phyloP scores from a whole-genome alignment of 2,797 vertebrate species.

The Acipenser ruthenus region DNA sequence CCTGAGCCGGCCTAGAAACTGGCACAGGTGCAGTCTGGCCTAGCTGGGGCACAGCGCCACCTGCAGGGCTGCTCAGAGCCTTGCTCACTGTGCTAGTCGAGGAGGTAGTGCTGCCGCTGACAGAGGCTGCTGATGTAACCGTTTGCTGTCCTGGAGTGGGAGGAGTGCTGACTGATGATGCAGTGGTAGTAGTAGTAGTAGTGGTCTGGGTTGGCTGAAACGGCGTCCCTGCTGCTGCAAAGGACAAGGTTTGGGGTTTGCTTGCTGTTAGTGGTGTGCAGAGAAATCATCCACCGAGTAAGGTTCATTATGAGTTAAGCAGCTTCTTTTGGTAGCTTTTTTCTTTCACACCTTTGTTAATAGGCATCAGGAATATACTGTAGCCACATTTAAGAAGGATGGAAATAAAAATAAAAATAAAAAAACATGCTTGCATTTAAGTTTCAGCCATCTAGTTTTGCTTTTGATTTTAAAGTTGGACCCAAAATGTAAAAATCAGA shows the following conservation, averaged over 20 bases:
- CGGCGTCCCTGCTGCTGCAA: conserved; percentile 72
- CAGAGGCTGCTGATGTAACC: conserved; percentile 56
- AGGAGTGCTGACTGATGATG: conserved; percentile 50
- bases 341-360: neutral
- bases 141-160: conserved; percentile 69
- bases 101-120: conserved; percentile 42
- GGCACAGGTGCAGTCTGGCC: conserved; percentile 58
- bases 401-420: neutral
- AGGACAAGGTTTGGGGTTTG: conserved; percentile 70
- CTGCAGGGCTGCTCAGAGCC: conserved; percentile 58
- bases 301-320: too few relatives aligned
- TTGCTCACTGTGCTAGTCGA: conserved; percentile 68
- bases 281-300: conserved; percentile 18
- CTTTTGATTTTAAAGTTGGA: too few relatives aligned
- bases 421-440: neutral
- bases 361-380: neutral
- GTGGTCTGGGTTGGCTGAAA: conserved; percentile 77
- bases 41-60: conserved; percentile 52
- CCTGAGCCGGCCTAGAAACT: conserved; percentile 42
- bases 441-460: too few relatives aligned
- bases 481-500: too few relatives aligned
- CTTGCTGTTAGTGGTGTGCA: conserved; percentile 53
- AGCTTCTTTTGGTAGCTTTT: too few relatives aligned
- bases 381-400: too few relatives aligned
- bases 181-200: conserved; percentile 48